Evolutionary conservation across 2,888 invertebrate species (phyloP), one percentile per base, ranked within the genome.

Genomic region (Synergus umbraculus): DNA sequence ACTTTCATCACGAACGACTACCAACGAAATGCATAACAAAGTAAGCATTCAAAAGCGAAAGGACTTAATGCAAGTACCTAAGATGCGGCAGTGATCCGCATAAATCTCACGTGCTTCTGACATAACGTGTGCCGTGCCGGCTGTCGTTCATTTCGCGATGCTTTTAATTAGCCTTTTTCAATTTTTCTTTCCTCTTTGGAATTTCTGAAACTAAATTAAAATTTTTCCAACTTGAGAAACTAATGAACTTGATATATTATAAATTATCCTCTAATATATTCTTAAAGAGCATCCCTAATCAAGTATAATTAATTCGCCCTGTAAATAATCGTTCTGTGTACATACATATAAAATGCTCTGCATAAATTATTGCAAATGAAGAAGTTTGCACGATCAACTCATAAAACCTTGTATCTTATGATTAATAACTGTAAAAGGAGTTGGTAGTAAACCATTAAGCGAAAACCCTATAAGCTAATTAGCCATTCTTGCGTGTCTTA

Each of bases 21-120:
- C 76, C 60, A 60, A 43, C 43, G 60, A 76, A 76, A 76, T 76
- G 60, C 76, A 60, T 37, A 43, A 76, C 58, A 64, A 76, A 76
- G 76, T 63, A 63, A 76, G 63, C 64, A 54, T 63, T 76, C 58
- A 37, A 60, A 64, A 76, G 76, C 43, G 76, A 76, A 76, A 76
- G 76, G 76, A 76, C 44, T 60, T 60, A 63, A 76, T 76, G 60
- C 76, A 49, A 69, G 69, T 69, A 67, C 44, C 29, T 29, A 29
- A 29, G 43, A 67, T 46, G 18, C 67, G 67, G 67, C 67, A 67
- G 66, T 66, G 44, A 66, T 44, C 66, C 37, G 54, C 54, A 67
- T 67, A 67, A 67, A 69, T 69, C 69, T 69, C 69, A 69, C 49
- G 22, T 49, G 69, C 15, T 69, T 69, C 49, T 69, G 49, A 49